A percentile compares a stretch with the other conserved stretches of the same genome.
phyloP scores from a whole-genome alignment of 1,140 invertebrate species.

The Luehdorfia chinensis region DNA sequence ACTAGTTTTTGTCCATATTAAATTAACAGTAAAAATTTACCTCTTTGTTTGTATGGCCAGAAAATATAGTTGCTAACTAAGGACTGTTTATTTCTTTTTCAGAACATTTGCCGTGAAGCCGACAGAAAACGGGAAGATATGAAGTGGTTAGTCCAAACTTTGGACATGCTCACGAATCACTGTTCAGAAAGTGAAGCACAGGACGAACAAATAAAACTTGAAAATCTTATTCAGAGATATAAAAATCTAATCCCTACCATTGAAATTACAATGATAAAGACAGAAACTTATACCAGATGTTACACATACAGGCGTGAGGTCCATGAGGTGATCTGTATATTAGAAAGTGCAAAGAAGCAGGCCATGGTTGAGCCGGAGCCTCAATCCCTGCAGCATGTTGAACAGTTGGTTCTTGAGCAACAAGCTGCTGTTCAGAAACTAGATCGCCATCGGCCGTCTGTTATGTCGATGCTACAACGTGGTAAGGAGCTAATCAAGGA shows the following conservation, averaged over 20 bases:
- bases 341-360: conserved; percentile 86
- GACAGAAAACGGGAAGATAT: conserved; percentile 93
- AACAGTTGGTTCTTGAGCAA: conserved; percentile 86
- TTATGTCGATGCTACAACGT: conserved; percentile 93
- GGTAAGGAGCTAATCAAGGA: conserved; percentile 93
- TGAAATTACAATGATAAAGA: conserved; percentile 94
- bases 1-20: too few species aligned
- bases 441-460: conserved; percentile 89
- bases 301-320: conserved; percentile 94
- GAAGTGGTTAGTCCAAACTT: conserved; percentile 94
- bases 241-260: conserved; percentile 94
- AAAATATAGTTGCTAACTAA: too few species aligned
- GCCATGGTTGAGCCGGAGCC: conserved; percentile 81
- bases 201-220: conserved; percentile 87
- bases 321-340: conserved; percentile 87
- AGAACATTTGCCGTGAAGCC: conserved; percentile 93
- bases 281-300: conserved; percentile 94
- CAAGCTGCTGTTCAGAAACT: conserved; percentile 88
- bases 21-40: too few species aligned
- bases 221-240: conserved; percentile 90
- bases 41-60: too few species aligned
- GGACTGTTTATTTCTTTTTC: too few species aligned
- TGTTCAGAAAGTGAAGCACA: conserved; percentile 87
- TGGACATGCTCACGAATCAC: conserved; percentile 91
- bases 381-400: conserved; percentile 85